Base-by-base conservation (phyloP, 2,797 vertebrate species). In the Mormyrops boulengeri region DNA sequence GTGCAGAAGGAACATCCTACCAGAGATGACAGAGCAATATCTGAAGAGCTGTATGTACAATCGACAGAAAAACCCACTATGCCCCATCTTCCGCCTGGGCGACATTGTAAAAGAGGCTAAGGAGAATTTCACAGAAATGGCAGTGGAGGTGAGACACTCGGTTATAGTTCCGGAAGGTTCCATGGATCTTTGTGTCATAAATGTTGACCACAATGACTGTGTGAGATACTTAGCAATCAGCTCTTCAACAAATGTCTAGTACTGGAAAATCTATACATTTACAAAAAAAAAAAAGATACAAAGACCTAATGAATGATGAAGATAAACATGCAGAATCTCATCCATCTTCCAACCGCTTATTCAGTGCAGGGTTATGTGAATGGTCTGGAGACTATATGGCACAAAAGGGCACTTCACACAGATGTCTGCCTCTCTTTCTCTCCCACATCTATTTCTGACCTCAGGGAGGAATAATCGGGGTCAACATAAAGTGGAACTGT, bases 401-500 rank as follows among this genome's bases (percentile, higher is more conserved):
- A 50, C 41, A 30, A 19, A 30, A 6, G 12, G 50, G 5, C 55
- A 30, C 50, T 55, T 89, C 22, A 44, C 52, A 14, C 53, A 34
- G 55, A 4, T 30, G 26, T 34, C 34, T 66, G 8, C 8, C 17
- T 57, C 84, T 52, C 22, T 12, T 86, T 86, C 85, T n/a, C 4
- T 53, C 22, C 49, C 52, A 87, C 26, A 38, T 66, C n/a, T 55
- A 60, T 90, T 2, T 88, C 53, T 91, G 22, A 17, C 91, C 92
- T 90, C 93, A 98, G 97, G 97, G 97, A 1, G 97, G 97, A 85
- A 96, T 98, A 89, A 97, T 98, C 88, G 97, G 96, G 88, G 96
- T 98, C 60, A 96, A 96, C 91, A 98, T 98, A 90, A 96, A 96
- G 30, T 98, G 97, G 97, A 94, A 98, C 88, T 98, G 97, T 89